phyloP scores from a whole-genome alignment of 92 coral and sea anemone genomes.

The Phymanthus crucifer region DNA sequence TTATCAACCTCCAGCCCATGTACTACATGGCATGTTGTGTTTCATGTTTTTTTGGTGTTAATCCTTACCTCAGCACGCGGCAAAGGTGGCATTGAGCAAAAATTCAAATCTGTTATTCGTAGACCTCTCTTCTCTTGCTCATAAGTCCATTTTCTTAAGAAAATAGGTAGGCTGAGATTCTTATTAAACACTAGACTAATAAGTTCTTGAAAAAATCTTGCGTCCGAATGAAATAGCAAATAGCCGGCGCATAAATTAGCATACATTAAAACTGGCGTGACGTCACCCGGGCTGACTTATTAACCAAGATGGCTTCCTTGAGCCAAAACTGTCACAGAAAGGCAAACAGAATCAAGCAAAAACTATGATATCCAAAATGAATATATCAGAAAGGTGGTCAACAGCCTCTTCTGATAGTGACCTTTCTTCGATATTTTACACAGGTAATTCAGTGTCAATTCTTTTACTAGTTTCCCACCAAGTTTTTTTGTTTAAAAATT shows the following conservation, averaged over 20 bases:
- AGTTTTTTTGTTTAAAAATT: conserved; percentile 46
- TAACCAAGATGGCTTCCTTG: conserved; percentile 86
- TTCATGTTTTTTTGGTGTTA: too few species aligned
- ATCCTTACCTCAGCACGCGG: too few species aligned
- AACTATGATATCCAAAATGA: conserved; percentile 70
- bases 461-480: conserved; percentile 32
- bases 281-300: conserved; percentile 69
- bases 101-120: too few species aligned
- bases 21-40: too few species aligned
- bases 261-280: conserved; percentile 78
- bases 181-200: background rate
- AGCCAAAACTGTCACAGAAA: conserved; percentile 89
- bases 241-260: conserved; percentile 45
- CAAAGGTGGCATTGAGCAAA: too few species aligned
- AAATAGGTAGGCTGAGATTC: too few species aligned
- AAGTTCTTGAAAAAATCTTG: too few species aligned
- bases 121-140: too few species aligned
- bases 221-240: background rate
- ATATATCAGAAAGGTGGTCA: conserved; percentile 98
- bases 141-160: too few species aligned
- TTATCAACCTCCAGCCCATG: too few species aligned
- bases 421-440: conserved; percentile 78
- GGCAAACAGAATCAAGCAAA: conserved; percentile 86
- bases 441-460: conserved; percentile 57
- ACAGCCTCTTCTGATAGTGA: conserved; percentile 99